Conservation (phyloP, 2,888 invertebrate genomes). For the Orgyia antiqua region DNA sequence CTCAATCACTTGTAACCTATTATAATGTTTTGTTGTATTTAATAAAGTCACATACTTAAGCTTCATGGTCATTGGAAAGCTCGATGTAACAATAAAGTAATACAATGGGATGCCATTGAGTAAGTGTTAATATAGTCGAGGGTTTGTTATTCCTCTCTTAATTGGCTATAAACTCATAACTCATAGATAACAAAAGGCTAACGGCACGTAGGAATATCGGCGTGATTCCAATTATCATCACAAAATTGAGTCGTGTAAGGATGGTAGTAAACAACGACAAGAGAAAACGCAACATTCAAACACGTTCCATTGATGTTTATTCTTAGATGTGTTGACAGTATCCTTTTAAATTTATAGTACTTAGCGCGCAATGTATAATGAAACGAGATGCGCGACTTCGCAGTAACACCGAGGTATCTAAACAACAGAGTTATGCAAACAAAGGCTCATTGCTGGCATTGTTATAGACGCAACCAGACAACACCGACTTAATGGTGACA, state of each 20-base stretch:
- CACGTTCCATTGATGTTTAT: conserved; percentile 19
- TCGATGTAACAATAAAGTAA: too few species aligned
- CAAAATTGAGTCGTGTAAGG: conserved; percentile 47
- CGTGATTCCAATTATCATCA: conserved; percentile 63
- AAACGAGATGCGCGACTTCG: conserved; percentile 20
- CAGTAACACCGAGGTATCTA: conserved; percentile 26
- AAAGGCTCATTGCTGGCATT: conserved; percentile 51
- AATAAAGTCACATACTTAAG: too few species aligned
- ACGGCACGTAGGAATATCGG: conserved; percentile 46
- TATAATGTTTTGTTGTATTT: too few species aligned
- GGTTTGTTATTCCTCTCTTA: conserved; percentile 44
- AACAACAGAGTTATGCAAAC: conserved; percentile 43
- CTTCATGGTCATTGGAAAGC: too few species aligned
- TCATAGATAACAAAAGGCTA: conserved; percentile 59
- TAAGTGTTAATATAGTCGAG: conserved; percentile 31
- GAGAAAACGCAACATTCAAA: conserved; percentile 12
- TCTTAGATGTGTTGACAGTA: conserved; percentile 13
- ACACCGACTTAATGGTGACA: conserved; percentile 65
- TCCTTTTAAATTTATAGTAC: conserved; percentile 15
- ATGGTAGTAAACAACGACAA: conserved; percentile 16
- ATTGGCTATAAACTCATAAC: conserved; percentile 59
- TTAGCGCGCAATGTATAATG: conserved; percentile 18
- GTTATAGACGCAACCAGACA: conserved; percentile 46
- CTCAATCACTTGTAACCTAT: too few species aligned
- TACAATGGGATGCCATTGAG: conserved; percentile 29